Base-by-base conservation (phyloP, 2,888 invertebrate species). In the Steinernema scapterisci region DNA sequence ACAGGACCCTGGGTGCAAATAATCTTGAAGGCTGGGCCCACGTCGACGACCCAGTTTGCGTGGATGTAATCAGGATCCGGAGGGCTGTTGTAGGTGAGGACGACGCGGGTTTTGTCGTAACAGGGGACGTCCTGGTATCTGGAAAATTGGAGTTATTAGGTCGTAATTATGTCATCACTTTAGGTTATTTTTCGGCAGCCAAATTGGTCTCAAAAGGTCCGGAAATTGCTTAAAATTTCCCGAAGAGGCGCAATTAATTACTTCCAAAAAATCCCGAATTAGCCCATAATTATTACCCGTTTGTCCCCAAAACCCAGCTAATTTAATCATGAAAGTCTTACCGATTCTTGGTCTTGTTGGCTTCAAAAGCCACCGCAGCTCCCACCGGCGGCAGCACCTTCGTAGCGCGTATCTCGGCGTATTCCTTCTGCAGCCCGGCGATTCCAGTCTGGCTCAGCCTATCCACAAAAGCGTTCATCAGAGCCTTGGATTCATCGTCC, bases 1-100 rank as follows among this genome's bases (percentile, higher is more conserved):
- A 52, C 23, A 71, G 76, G 76, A 1, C 73, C 76, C 72, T 75
- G 73, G 1, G 73, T 48, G 45, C 63, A 73, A 48, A 73, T 73
- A 11, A 73, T 27, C 25, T 21, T n/a, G 11, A 45, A 45, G 19
- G 44, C 16, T 5, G 63, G 27, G 3, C 63, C 63, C 63, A 63
- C 31, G 11, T 63, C 63, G 31, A 7, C 6, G 16, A 63, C 9
- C 63, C 63, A 63, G 16, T 63, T 63, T 13, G 63, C 63, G 31
- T 63, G 63, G 63, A 54, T 54, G 54, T 54, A 54, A 23, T 54
- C 63, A 3, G 27, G 1, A n/a, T 63, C 63, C 2, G 63, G 63
- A 23, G 63, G 63, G 7, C 25, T 31, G 63, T 63, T 63, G 63
- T 63, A 31, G 27, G 25, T 21, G 16, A 63, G 63, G 31, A 31